Conservation (phyloP, 2,888 invertebrate species). For the Iphiclides podalirius region DNA sequence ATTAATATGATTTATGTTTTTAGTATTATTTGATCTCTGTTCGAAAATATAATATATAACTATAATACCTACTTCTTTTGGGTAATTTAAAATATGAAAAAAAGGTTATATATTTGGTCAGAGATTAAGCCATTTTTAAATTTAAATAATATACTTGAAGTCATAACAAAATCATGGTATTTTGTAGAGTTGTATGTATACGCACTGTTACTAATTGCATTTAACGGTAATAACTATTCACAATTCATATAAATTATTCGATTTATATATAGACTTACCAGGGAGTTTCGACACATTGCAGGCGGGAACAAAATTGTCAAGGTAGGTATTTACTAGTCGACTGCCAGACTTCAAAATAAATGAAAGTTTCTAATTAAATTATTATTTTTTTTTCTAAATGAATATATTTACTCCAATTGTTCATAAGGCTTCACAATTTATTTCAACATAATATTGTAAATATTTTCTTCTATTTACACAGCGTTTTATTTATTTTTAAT, state of each 20-base stretch:
- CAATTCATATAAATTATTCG: conserved; percentile 5
- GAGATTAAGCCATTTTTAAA: conserved; percentile 9
- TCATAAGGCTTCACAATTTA: not conserved
- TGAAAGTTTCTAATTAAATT: not conserved
- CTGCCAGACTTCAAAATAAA: not conserved
- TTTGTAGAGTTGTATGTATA: conserved; percentile 3
- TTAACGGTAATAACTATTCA: not conserved
- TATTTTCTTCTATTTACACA: conserved; percentile 1
- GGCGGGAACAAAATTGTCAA: not conserved
- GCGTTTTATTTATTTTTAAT: conserved; percentile 10
- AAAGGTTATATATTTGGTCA: not conserved
- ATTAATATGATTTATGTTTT: not conserved
- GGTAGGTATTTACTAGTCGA: conserved; percentile 7
- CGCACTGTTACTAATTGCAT: conserved; percentile 10
- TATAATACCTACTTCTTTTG: not conserved
- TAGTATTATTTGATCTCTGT: conserved; percentile 4
- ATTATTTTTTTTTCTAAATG: not conserved
- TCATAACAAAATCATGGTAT: not conserved
- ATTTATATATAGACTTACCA: not conserved
- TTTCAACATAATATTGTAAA: conserved; percentile 11
- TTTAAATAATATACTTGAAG: not conserved
- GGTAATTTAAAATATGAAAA: too few species aligned
- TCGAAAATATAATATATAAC: not conserved
- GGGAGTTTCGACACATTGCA: not conserved
- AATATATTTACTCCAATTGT: not conserved